Conservation (phyloP, 1,140 invertebrate genomes). For the Rhyacophila brunnea region DNA sequence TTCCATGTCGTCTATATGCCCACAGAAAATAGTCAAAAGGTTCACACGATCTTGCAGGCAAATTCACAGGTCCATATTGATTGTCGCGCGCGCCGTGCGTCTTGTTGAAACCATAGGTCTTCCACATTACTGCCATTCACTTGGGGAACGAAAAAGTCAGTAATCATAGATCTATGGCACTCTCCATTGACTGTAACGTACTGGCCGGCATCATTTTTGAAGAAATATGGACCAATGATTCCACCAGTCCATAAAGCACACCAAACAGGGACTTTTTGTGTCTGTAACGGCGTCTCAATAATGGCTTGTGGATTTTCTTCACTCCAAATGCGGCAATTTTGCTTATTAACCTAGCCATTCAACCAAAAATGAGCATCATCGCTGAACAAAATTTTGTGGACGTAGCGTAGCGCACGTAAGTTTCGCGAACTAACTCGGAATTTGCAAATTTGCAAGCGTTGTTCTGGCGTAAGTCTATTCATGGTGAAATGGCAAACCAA, state of each 20-base stretch:
- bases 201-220: slow-evolving; percentile 36
- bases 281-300: slow-evolving; percentile 30
- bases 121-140: slow-evolving; percentile 28
- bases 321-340: slow-evolving; percentile 35
- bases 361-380: slow-evolving; percentile 33
- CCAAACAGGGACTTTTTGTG: slow-evolving; percentile 40
- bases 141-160: slow-evolving; percentile 36
- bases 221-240: slow-evolving; percentile 41
- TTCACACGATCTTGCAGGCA: too few relatives aligned
- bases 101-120: slow-evolving; percentile 37
- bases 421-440: neutral
- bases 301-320: slow-evolving; percentile 29
- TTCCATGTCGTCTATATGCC: too few relatives aligned
- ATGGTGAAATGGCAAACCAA: slow-evolving; percentile 18
- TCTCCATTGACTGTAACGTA: slow-evolving; percentile 38
- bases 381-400: slow-evolving; percentile 23
- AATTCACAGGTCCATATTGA: too few relatives aligned
- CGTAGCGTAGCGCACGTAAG: too few relatives aligned
- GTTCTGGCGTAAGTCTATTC: slow-evolving; percentile 10
- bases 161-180: slow-evolving; percentile 38
- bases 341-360: slow-evolving; percentile 33
- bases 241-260: slow-evolving; percentile 30
- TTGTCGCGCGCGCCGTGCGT: too few relatives aligned
- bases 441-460: neutral
- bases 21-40: too few relatives aligned